Evolutionary conservation across 1,140 invertebrate species (phyloP).

Genomic region (Carcinoscorpius rotundicauda): DNA sequence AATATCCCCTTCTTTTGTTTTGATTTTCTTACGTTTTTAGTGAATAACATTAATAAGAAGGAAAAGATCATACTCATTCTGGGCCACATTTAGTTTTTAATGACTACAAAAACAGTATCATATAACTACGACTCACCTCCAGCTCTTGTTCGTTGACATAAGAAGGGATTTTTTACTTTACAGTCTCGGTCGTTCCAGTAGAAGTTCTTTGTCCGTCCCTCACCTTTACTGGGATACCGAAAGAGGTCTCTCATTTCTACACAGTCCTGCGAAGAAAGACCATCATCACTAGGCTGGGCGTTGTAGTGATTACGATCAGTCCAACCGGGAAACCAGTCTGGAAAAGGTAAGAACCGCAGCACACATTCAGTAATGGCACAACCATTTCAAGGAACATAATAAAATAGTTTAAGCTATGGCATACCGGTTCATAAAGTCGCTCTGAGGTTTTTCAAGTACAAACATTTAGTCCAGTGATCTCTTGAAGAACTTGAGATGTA

Average conservation of each 20-base stretch:
- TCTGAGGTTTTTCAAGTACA: too few species aligned
- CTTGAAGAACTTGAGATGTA: too few species aligned
- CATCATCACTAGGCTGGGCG: slow-evolving; percentile 64
- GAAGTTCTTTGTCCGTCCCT: slow-evolving; percentile 31
- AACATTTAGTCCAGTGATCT: too few species aligned
- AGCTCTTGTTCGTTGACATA: slow-evolving; percentile 48
- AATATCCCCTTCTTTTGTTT: too few species aligned
- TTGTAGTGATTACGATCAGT: slow-evolving; percentile 45
- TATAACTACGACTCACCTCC: slow-evolving; percentile 36
- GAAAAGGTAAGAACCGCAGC: slow-evolving; percentile 10
- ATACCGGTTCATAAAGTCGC: too few species aligned
- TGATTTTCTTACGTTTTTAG: too few species aligned
- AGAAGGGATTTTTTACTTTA: slow-evolving; percentile 49
- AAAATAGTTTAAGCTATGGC: too few species aligned
- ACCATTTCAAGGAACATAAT: too few species aligned
- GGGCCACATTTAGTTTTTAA: too few species aligned
- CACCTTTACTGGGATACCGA: slow-evolving; percentile 23
- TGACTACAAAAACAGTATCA: not conserved
- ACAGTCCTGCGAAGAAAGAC: slow-evolving; percentile 59
- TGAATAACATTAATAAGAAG: too few species aligned
- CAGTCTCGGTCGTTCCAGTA: slow-evolving; percentile 68
- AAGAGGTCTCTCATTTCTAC: slow-evolving; percentile 51
- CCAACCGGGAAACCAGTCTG: slow-evolving; percentile 72
- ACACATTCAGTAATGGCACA: too few species aligned
- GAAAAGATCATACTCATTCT: too few species aligned